Conservation (phyloP, 2,797 vertebrate species). For the Bufotes viridis region DNA sequence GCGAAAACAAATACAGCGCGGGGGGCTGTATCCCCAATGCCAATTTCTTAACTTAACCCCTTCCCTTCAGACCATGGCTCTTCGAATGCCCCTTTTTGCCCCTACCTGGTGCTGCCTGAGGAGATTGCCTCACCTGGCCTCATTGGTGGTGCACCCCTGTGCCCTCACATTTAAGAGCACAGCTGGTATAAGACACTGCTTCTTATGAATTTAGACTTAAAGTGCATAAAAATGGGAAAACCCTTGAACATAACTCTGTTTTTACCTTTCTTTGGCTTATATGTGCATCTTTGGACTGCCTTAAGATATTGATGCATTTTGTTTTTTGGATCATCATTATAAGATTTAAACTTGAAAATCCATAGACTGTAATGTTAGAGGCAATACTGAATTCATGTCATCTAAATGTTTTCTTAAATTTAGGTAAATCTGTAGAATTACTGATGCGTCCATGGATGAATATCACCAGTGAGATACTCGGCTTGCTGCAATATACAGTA, state of each 20-base stretch:
- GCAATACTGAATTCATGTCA: background rate
- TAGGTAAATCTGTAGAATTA: background rate
- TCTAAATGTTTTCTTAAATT: background rate
- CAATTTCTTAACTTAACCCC: no score
- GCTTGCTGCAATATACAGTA: background rate
- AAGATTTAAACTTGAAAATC: background rate
- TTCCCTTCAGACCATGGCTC: no score
- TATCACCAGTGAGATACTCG: background rate
- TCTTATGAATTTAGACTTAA: conserved; percentile 29
- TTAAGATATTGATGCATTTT: background rate
- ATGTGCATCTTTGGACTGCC: conserved; percentile 11
- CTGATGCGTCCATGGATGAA: background rate
- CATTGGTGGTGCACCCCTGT: no score
- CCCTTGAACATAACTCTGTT: background rate
- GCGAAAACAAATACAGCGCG: no score
- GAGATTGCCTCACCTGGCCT: no score
- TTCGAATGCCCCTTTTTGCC: no score
- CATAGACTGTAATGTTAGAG: background rate
- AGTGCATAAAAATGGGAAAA: conserved; percentile 33
- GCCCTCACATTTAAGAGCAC: background rate
- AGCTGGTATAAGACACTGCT: conserved; percentile 12
- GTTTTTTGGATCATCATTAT: background rate
- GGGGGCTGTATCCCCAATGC: no score
- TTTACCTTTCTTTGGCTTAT: conserved; percentile 48
- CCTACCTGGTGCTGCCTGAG: no score